Evolutionary conservation across 2,797 vertebrate species (phyloP), one percentile per base, ranked within the genome.

Genomic region (Anguilla megastoma): DNA sequence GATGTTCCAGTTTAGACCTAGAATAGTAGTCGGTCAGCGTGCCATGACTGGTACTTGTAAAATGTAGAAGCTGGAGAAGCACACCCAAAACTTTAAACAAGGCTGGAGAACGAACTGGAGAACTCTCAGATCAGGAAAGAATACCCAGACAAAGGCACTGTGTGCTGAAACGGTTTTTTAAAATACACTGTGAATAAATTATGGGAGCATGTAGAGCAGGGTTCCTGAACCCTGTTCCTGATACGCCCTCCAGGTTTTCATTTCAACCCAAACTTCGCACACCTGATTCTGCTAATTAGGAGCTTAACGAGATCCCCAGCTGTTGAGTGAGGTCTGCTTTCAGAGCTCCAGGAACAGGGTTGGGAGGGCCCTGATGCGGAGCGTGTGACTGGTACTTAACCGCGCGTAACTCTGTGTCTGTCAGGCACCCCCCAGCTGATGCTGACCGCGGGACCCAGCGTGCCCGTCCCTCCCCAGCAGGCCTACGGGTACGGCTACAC

Each of bases 341-440:
- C 58, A 24, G 58, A 21, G 58, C 50, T 52, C 50, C 10, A 52
- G 50, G 50, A 52, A 10, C 50, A 52, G 50, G 50, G 50, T 0
- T 52, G 50, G 50, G 50, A 8, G 41, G 10, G 50, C 50, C 50
- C 50, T 52, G 50, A 52, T 2, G 16, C 16, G 18, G 58, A 63
- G 2, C 56, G 56, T 63, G 16, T 24, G 58, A 69, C 63, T n/a
- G 7, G 63, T 27, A 0, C 56, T 3, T 18, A 27, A 69, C 63
- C 50, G 10, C 50, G 9, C 50, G 16, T 30, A 24, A 76, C 18
- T 18, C 14, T 33, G 14, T 86, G 69, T 86, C 45, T 7, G 1
- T 54, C 94, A 99, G 99, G 98, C 94, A 97, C 98, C 91, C 98
- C 98, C 16, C 99, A 99, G 94, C 96, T 99, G 27, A 99, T 99